Percentiles rank a stretch among this genome's conserved stretches.
Conservation (phyloP, 2,797 vertebrate genomes). For the Sebastes hopkinsi region DNA sequence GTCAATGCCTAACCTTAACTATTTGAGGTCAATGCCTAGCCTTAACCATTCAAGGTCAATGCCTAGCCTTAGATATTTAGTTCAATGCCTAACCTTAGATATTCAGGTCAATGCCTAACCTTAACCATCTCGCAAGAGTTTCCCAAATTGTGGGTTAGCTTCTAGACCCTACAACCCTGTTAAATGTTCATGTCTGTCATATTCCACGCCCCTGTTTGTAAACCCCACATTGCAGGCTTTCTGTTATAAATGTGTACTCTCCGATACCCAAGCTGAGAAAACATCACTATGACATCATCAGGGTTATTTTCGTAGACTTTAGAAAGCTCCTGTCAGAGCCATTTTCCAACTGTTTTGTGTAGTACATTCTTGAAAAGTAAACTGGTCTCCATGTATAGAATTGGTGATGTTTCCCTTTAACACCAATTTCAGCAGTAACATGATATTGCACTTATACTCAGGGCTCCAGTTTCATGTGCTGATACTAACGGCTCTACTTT, state of each 20-base stretch:
- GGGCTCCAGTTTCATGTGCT: neutral
- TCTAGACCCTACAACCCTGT: no score
- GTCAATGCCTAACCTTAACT: no score
- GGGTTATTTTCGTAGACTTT: neutral
- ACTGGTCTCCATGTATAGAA: neutral
- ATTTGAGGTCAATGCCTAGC: no score
- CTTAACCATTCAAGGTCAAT: no score
- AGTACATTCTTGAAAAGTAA: neutral
- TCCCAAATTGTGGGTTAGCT: no score
- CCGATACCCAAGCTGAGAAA: neutral
- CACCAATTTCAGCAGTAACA: constrained; percentile 8
- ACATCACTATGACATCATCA: constrained; percentile 7
- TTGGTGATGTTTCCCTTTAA: neutral
- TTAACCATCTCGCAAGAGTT: no score
- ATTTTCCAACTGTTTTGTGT: neutral
- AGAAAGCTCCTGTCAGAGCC: neutral
- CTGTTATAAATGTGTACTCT: neutral
- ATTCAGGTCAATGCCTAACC: no score
- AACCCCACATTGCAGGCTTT: neutral
- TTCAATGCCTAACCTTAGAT: no score
- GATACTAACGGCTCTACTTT: constrained; percentile 19
- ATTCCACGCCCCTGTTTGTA: neutral
- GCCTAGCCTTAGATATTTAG: no score
- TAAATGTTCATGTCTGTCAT: neutral
- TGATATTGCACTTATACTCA: constrained; percentile 14